These are phyloP conservation scores for Mythimna vitellina DNA, from an alignment of 2,888 invertebrate species.

Conservation along the genomic window DNA sequence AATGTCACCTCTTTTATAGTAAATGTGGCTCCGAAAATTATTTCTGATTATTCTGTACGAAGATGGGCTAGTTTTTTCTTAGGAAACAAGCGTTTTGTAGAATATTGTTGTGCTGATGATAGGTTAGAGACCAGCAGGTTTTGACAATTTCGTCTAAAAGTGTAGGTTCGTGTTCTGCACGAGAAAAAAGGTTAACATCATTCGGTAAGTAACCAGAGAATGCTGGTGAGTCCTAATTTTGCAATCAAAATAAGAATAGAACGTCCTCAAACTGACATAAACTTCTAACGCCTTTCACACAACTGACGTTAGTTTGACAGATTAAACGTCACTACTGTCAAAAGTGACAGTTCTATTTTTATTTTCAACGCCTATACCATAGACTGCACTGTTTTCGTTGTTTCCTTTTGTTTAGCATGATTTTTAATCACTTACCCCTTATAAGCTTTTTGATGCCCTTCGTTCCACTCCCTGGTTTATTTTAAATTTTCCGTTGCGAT, in stretches of 20 bases:
- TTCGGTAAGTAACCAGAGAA: conserved; percentile 36
- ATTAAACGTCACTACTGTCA: conserved; percentile 4
- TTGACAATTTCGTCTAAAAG: not conserved
- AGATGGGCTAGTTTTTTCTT: not conserved
- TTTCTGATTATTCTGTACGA: not conserved
- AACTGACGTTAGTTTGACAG: conserved; percentile 17
- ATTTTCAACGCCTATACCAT: conserved; percentile 20
- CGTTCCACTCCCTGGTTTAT: conserved; percentile 53
- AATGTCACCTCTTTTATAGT: not conserved
- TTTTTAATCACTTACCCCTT: conserved; percentile 57
- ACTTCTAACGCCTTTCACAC: not conserved
- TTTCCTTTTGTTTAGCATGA: conserved; percentile 46
- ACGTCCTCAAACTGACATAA: not conserved
- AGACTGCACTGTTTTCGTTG: conserved; percentile 42
- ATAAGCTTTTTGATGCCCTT: conserved; percentile 44
- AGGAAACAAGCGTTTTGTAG: not conserved
- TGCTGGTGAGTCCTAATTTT: conserved; percentile 25
- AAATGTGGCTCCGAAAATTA: not conserved
- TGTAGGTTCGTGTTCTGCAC: not conserved
- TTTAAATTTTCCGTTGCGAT: conserved; percentile 16
- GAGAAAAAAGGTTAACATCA: not conserved
- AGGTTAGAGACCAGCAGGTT: not conserved
- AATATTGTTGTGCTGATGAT: not conserved
- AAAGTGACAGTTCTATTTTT: conserved; percentile 30
- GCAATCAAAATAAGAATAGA: conserved; percentile 34